A percentile compares a stretch with the other conserved stretches of the same genome.
Evolutionary conservation across 2,113 vertebrate genomes (phyloP).

Genomic region (Anolis sagrei): DNA sequence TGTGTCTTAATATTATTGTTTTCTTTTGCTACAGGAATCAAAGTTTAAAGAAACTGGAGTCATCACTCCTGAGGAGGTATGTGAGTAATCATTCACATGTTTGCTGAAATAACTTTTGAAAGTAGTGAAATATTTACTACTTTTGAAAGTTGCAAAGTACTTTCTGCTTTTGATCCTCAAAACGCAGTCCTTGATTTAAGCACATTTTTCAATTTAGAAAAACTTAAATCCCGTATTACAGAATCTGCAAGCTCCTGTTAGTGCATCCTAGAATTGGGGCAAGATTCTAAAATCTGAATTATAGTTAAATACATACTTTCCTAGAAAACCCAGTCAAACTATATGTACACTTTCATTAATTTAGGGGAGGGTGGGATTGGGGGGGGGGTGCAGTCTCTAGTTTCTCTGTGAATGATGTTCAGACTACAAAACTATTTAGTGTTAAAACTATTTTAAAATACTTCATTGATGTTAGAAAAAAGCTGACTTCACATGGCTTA

Average conservation of each 20-base stretch:
- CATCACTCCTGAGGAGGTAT: constrained; percentile 97
- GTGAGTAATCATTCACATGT: constrained; percentile 17
- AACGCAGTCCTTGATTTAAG: no score
- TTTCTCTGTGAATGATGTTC: not conserved
- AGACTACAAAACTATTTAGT: not conserved
- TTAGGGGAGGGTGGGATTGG: no score
- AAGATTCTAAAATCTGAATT: not conserved
- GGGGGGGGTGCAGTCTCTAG: not conserved
- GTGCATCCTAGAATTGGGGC: not conserved
- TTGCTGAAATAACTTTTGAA: constrained; percentile 4
- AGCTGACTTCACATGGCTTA: not conserved
- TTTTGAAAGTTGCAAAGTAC: no score
- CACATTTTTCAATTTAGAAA: not conserved
- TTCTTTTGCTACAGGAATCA: constrained; percentile 85
- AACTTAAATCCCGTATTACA: not conserved
- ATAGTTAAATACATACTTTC: not conserved
- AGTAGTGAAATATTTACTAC: not conserved
- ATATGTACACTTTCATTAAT: not conserved
- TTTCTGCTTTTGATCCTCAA: no score
- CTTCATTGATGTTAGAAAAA: not conserved
- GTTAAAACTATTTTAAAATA: not conserved
- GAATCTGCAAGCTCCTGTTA: not conserved
- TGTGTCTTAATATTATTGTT: constrained; percentile 26
- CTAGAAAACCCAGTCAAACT: not conserved
- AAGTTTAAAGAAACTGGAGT: constrained; percentile 99